Evolutionary conservation across 2,888 invertebrate species (phyloP).

Genomic region (Lacanobia wlatinum): DNA sequence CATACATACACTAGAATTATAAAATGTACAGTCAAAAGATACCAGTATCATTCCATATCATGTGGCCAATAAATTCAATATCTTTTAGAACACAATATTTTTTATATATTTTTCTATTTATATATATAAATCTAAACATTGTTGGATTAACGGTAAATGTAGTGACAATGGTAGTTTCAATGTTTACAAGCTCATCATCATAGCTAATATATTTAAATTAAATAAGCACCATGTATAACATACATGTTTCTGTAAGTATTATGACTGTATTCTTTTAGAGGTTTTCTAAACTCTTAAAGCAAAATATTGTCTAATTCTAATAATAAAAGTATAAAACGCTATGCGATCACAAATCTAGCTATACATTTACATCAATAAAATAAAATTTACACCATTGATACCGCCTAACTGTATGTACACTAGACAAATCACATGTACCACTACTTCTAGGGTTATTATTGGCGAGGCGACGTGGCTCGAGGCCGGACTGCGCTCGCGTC

Average conservation of each 20-base stretch:
- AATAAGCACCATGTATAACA: conserved; percentile 65
- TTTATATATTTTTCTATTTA: neutral
- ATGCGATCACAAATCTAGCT: conserved; percentile 89
- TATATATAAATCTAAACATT: neutral
- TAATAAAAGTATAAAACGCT: conserved; percentile 86
- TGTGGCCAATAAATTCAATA: neutral
- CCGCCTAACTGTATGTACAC: conserved; percentile 87
- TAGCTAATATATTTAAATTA: conserved; percentile 52
- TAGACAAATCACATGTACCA: conserved; percentile 87
- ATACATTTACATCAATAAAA: conserved; percentile 83
- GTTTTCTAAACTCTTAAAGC: conserved; percentile 74
- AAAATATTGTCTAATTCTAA: conserved; percentile 74
- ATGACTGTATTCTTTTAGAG: conserved; percentile 67
- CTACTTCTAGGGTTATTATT: conserved; percentile 72
- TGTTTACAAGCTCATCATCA: conserved; percentile 67
- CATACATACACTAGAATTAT: neutral
- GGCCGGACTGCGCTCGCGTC: conserved; percentile 46
- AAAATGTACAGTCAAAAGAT: neutral
- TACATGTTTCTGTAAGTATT: conserved; percentile 63
- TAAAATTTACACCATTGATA: conserved; percentile 88
- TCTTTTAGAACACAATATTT: neutral
- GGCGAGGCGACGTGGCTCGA: conserved; percentile 47
- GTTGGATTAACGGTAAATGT: neutral
- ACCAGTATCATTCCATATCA: neutral
- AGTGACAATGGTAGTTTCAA: conserved; percentile 23